Evolutionary conservation across 2,797 vertebrate species (phyloP).

Genomic region (Apogon talboti): DNA sequence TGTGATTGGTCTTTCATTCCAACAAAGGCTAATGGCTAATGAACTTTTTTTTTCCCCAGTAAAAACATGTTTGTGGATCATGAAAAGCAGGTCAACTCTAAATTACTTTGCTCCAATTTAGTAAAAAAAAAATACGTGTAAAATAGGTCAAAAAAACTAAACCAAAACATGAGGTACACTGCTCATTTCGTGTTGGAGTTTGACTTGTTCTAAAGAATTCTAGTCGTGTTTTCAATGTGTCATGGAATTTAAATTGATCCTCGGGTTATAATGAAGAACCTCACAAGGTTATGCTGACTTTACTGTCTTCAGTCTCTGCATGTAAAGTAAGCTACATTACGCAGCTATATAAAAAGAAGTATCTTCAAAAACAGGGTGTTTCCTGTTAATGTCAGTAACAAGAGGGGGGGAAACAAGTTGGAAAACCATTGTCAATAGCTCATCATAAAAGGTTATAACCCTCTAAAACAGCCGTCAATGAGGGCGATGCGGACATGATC

Average conservation of each 20-base stretch:
- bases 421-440: slow-evolving; percentile 43
- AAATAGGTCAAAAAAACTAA: background rate
- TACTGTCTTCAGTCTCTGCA: background rate
- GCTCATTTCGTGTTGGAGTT: background rate
- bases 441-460: slow-evolving; percentile 43
- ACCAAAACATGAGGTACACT: background rate
- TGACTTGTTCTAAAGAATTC: background rate
- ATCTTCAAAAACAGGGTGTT: slow-evolving; percentile 8
- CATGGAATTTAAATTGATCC: slow-evolving; percentile 23
- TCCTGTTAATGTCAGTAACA: slow-evolving; percentile 30
- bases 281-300: slow-evolving; percentile 10
- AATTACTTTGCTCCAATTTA: background rate
- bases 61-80: too few species aligned
- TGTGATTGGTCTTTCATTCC: too few species aligned
- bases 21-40: too few species aligned
- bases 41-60: too few species aligned
- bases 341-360: background rate
- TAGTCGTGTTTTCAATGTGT: slow-evolving; percentile 3
- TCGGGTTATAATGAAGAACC: slow-evolving; percentile 2
- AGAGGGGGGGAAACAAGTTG: slow-evolving; percentile 20
- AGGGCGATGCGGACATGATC: slow-evolving; percentile 38
- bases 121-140: background rate
- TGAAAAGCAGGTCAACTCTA: too few species aligned
- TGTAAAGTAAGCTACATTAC: background rate
- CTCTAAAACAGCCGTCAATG: slow-evolving; percentile 44